Conservation (phyloP, 2,113 vertebrate genomes). For the Psittacus erithacus region DNA sequence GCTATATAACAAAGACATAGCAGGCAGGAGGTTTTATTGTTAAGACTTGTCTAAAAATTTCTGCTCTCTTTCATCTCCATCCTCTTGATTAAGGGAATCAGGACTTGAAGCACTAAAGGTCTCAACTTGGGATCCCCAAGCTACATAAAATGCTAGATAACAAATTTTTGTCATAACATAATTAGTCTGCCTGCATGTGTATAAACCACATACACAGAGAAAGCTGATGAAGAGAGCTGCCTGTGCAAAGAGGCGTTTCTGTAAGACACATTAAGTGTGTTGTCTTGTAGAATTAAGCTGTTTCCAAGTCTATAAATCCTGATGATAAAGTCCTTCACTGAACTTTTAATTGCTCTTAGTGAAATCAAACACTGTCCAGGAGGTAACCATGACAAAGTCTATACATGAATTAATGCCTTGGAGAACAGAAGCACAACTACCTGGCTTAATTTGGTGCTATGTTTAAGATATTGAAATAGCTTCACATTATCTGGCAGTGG, state of each 20-base stretch:
- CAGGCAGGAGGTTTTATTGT: not conserved
- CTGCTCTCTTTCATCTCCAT: not conserved
- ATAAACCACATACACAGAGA: not conserved
- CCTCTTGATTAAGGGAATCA: not conserved
- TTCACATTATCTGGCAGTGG: not conserved
- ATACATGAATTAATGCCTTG: accelerated
- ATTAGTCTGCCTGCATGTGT: not conserved
- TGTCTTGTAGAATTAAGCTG: not conserved
- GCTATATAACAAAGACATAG: not conserved
- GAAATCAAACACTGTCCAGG: not conserved
- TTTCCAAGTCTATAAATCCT: not conserved
- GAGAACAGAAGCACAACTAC: not conserved
- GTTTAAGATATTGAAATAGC: not conserved
- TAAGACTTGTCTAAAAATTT: not conserved
- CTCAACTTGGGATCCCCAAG: not conserved
- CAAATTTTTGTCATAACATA: not conserved
- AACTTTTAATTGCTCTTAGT: not conserved
- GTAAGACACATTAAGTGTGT: not conserved
- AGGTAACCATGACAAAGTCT: not conserved
- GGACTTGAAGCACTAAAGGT: not conserved
- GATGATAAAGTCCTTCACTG: not conserved
- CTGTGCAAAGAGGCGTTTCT: not conserved
- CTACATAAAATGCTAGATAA: not conserved
- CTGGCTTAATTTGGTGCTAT: not conserved
- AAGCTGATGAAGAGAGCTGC: not conserved